Percentiles rank a stretch among this genome's conserved stretches.
phyloP scores from a whole-genome alignment of 1,140 invertebrate genomes.

The Sarcophaga bullata region DNA sequence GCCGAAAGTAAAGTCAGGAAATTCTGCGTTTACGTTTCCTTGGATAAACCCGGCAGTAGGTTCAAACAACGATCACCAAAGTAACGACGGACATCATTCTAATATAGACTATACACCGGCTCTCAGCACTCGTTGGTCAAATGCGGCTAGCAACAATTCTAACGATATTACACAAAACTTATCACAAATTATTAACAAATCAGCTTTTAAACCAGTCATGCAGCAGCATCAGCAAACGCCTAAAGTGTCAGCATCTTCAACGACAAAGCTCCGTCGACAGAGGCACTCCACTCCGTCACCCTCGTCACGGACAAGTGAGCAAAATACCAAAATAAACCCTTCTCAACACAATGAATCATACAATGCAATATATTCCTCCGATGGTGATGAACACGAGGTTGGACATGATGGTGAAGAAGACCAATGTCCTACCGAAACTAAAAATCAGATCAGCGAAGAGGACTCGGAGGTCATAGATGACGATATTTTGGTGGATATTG shows the following conservation, averaged over 20 bases:
- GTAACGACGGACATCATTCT: neutral
- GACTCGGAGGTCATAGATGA: conserved; percentile 71
- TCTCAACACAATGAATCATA: neutral
- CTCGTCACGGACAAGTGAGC: neutral
- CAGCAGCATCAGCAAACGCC: conserved; percentile 27
- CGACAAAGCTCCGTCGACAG: conserved; percentile 48
- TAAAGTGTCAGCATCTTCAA: conserved; percentile 49
- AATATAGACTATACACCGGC: neutral
- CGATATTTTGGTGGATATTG: conserved; percentile 72
- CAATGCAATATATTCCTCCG: neutral
- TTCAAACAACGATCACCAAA: neutral
- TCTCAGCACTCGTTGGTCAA: neutral
- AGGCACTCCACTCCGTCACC: neutral
- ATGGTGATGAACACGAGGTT: neutral
- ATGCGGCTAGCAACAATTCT: neutral
- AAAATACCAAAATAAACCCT: neutral
- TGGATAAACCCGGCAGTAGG: neutral
- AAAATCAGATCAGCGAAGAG: conserved; percentile 67
- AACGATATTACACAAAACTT: neutral
- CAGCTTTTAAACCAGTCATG: conserved; percentile 73
- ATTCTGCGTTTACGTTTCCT: neutral
- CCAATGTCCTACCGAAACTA: conserved; percentile 26
- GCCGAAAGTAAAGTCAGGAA: neutral
- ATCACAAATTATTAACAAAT: conserved; percentile 21
- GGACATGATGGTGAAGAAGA: neutral